Percentiles rank a stretch among this genome's conserved stretches.
Conservation (phyloP, 1,140 invertebrate genomes). For the Drosophila kepulauana region DNA sequence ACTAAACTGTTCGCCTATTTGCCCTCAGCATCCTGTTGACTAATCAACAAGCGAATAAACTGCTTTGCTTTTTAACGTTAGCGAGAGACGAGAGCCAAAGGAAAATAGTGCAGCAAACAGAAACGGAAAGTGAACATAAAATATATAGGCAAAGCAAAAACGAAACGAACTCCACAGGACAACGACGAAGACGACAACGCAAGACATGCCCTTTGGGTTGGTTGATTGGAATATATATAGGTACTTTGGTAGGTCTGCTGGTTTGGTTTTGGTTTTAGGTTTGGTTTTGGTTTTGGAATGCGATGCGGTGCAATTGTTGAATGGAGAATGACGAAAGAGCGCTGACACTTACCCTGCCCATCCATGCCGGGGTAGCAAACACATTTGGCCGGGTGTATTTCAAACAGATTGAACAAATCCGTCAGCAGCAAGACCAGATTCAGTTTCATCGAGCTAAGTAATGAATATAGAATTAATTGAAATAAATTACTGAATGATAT, state of each 20-base stretch:
- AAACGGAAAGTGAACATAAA: constrained; percentile 51
- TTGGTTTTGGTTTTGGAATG: constrained; percentile 51
- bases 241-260: background rate
- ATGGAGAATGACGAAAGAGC: background rate
- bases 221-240: constrained; percentile 4
- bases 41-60: background rate
- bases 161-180: constrained; percentile 29
- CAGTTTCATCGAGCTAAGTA: constrained; percentile 92
- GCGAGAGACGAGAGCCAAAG: constrained; percentile 14
- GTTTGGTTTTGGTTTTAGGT: constrained; percentile 29
- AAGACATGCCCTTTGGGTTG: constrained; percentile 59
- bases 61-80: constrained; percentile 4
- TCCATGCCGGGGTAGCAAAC: constrained; percentile 91
- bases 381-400: constrained; percentile 96
- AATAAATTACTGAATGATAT: background rate
- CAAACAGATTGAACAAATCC: constrained; percentile 97
- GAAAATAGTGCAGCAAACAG: constrained; percentile 22
- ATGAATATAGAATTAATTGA: constrained; percentile 54
- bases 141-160: constrained; percentile 58
- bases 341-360: constrained; percentile 85
- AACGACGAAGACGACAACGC: constrained; percentile 39
- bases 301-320: constrained; percentile 72
- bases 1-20: constrained; percentile 9
- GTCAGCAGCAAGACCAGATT: constrained; percentile 97
- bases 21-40: background rate